Percentiles rank a stretch among this genome's conserved stretches.
These are phyloP conservation scores for Hypanus sabinus DNA, from an alignment of 2,113 vertebrate species.

Conservation along the genomic window DNA sequence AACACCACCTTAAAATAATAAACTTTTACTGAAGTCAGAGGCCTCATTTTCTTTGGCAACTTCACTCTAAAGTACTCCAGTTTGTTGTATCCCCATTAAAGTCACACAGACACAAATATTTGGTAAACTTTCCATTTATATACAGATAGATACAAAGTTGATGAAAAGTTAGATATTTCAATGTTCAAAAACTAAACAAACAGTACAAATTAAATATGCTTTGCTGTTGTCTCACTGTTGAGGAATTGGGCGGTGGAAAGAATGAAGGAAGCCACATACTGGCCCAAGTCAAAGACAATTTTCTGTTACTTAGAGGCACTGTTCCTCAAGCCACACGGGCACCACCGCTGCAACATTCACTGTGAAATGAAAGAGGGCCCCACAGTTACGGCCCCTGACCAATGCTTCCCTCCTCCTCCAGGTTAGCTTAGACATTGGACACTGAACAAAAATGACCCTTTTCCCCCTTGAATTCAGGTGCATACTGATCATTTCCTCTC, in stretches of 20 bases:
- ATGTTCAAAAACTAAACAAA: not conserved
- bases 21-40: too few species aligned
- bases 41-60: too few species aligned
- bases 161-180: slow-evolving; percentile 2
- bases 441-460: not conserved
- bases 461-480: too few species aligned
- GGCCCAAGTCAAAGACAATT: not conserved
- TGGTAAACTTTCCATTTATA: slow-evolving; percentile 28
- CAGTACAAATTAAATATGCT: not conserved
- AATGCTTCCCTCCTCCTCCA: not conserved
- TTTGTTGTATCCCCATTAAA: not conserved
- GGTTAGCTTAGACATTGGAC: not conserved
- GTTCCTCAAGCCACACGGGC: not conserved
- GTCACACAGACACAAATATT: not conserved
- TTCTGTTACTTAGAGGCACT: not conserved
- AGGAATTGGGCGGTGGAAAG: too few species aligned
- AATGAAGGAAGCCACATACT: not conserved
- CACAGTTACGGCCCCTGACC: too few species aligned
- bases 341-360: too few species aligned
- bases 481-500: too few species aligned
- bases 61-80: too few species aligned
- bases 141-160: slow-evolving; percentile 31
- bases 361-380: too few species aligned
- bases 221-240: not conserved
- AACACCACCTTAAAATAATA: too few species aligned